Percentiles rank a stretch among this genome's conserved stretches.
Conservation (phyloP, 2,888 invertebrate species). For the Agonopterix heracliana region DNA sequence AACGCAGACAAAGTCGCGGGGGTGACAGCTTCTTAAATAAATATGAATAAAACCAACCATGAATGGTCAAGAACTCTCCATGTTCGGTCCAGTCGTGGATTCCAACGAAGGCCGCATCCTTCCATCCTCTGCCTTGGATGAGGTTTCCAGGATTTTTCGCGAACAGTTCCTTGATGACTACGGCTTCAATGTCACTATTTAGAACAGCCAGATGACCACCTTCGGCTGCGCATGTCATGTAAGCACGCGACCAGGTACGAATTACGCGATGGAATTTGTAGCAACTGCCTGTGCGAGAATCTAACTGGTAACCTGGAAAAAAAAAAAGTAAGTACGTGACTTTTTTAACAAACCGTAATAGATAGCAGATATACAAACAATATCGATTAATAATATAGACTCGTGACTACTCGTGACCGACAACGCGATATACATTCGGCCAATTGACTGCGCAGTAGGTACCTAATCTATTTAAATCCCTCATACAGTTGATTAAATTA, state of each 20-base stretch:
- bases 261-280: constrained; percentile 23
- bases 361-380: neutral
- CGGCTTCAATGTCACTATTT: constrained; percentile 23
- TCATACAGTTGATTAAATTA: no score
- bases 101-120: constrained; percentile 20
- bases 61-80: constrained; percentile 25
- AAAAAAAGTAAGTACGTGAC: neutral
- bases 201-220: constrained; percentile 23
- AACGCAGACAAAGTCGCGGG: no score
- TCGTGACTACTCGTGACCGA: no score
- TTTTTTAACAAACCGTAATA: neutral
- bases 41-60: constrained; percentile 23
- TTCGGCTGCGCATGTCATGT: constrained; percentile 21
- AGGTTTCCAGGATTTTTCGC: constrained; percentile 5
- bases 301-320: constrained; percentile 2
- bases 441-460: no score
- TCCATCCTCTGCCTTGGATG: constrained; percentile 10
- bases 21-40: no score
- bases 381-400: no score
- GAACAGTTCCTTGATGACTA: constrained; percentile 20
- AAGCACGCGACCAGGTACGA: constrained; percentile 18
- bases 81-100: constrained; percentile 24
- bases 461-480: no score
- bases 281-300: constrained; percentile 21
- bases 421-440: no score